Base-by-base conservation (phyloP, 1,140 invertebrate species). In the Temnothorax nylanderi region DNA sequence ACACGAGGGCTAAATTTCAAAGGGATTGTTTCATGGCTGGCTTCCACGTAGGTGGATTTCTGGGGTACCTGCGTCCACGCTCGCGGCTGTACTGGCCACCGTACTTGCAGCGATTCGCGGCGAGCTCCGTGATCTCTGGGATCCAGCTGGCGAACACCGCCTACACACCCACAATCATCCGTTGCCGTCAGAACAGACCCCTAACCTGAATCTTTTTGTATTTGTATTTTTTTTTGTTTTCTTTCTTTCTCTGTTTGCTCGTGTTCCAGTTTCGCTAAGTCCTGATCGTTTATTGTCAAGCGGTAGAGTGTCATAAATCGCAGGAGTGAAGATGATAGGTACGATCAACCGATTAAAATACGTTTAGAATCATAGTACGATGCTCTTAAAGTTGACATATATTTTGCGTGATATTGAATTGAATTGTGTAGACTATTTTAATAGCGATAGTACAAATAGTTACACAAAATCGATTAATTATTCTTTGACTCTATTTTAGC, bases 81-180 rank as follows among this genome's bases (percentile, higher is more conserved):
- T 99, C 98, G 97, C 98, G 98, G 97, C 98, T 99, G 97, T 99
- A 99, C 96, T 98, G 97, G 96, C 99, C 99, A 97, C 98, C 98
- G 97, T 99, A 99, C 97, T 99, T 99, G 97, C 98, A 98, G 96
- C 98, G 97, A 96, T 98, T 98, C 96, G 98, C 98, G 96, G 99
- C 98, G 96, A 99, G 98, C 96, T 99, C 98, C 96, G 98, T 99
- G 96, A 99, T 99, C 97, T 99, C 99, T 95, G 99, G 99, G 96
- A 99, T 99, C 98, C 98, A 99, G 97, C 98, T 99, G 96, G 99
- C 98, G 98, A 99, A 99, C 97, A 99, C 98, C 97, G 98, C 98
- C 98, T 98, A 98, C 95, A 96, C 96, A 96, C 95, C 95, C 95
- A 96, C 95, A 96, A 95, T 95, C 92, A 95, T 94, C 93, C 94